These are phyloP conservation scores for Orthosia gracilis DNA, from an alignment of 2,888 invertebrate genomes.

Conservation along the genomic window DNA sequence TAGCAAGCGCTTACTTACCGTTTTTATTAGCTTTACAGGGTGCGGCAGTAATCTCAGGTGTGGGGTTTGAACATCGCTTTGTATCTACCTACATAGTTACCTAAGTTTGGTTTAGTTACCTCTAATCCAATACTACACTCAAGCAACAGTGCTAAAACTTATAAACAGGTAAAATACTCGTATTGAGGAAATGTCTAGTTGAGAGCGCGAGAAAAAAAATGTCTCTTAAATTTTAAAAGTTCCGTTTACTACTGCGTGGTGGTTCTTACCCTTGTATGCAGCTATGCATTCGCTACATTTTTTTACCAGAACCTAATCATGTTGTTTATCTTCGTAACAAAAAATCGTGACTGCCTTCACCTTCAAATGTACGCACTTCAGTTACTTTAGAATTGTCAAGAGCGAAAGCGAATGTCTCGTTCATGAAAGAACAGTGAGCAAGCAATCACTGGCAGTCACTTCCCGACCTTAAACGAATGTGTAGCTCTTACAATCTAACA, in stretches of 20 bases:
- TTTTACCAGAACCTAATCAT: not conserved
- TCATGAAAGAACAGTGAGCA: constrained; percentile 26
- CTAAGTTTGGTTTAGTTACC: not conserved
- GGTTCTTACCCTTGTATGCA: too few relatives aligned
- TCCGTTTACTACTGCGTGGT: not conserved
- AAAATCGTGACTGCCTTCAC: constrained; percentile 22
- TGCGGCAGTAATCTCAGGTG: constrained; percentile 3
- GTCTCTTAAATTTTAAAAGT: not conserved
- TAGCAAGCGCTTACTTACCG: not conserved
- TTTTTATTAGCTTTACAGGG: constrained; percentile 9
- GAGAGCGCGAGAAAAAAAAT: not conserved
- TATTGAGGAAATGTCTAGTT: not conserved
- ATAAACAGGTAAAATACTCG: too few relatives aligned
- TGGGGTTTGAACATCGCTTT: not conserved
- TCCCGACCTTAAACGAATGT: constrained; percentile 20
- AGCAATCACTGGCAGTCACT: constrained; percentile 7
- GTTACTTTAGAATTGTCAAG: not conserved
- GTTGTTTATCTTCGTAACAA: not conserved
- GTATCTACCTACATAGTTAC: not conserved
- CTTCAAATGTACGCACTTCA: constrained; percentile 31
- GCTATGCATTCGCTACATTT: not conserved
- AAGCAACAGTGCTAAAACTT: not conserved
- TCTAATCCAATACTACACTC: too few relatives aligned
- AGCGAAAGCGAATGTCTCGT: constrained; percentile 19
- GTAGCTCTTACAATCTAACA: constrained; percentile 7